Evolutionary conservation across 2,113 vertebrate species (phyloP).

Genomic region (Aegypius monachus): DNA sequence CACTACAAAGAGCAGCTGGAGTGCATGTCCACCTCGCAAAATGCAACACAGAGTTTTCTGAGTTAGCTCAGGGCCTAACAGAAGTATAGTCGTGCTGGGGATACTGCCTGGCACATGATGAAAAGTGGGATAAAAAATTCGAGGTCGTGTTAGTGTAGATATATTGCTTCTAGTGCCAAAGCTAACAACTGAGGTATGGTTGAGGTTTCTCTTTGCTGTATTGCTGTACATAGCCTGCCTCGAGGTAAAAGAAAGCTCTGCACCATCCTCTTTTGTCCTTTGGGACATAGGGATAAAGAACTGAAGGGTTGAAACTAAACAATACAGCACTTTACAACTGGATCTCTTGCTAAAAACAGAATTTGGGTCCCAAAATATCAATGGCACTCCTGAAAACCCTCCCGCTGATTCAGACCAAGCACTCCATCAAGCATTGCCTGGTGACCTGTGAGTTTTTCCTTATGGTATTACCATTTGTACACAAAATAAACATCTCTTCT

Average conservation of each 20-base stretch:
- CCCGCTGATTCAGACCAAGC: neutral
- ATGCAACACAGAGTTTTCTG: neutral
- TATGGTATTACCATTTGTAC: neutral
- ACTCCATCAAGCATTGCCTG: neutral
- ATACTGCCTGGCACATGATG: fast-evolving
- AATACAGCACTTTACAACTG: neutral
- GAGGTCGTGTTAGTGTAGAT: neutral
- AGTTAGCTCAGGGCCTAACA: neutral
- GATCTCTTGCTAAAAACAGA: neutral
- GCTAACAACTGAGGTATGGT: neutral
- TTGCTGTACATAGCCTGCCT: neutral
- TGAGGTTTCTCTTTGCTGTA: neutral
- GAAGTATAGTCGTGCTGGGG: neutral
- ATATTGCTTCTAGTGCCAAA: neutral
- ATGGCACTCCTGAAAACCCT: neutral
- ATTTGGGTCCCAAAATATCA: neutral
- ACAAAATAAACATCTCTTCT: neutral
- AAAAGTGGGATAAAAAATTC: neutral
- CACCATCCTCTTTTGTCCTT: neutral
- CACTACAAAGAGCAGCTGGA: neutral
- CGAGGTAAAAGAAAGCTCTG: neutral
- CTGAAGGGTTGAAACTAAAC: neutral
- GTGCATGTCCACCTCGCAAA: neutral
- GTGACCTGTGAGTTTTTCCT: neutral
- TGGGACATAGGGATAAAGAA: neutral